A percentile compares a stretch with the other conserved stretches of the same genome.
These are phyloP conservation scores for Chelonia mydas DNA, from an alignment of 2,797 vertebrate species.

Conservation along the genomic window DNA sequence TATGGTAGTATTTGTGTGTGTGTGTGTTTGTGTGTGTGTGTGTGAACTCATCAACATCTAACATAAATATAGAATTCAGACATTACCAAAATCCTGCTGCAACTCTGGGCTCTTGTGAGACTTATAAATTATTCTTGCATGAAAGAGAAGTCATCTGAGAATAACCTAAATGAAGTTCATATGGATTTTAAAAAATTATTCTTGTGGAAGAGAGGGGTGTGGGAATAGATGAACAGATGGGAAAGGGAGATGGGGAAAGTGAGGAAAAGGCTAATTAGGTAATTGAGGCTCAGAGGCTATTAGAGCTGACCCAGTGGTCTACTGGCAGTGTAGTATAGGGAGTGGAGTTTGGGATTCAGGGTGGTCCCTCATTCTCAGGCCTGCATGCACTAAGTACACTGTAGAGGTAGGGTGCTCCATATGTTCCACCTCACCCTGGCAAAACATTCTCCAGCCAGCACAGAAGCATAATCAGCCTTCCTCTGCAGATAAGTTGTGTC, in stretches of 20 bases:
- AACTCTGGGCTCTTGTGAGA: slow-evolving; percentile 61
- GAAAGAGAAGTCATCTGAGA: slow-evolving; percentile 69
- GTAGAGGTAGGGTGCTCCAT: neutral
- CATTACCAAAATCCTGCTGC: slow-evolving; percentile 53
- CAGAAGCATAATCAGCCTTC: neutral
- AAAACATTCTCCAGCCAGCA: neutral
- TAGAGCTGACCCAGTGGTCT: slow-evolving; percentile 71
- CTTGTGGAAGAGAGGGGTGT: slow-evolving; percentile 71
- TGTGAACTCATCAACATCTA: slow-evolving; percentile 42
- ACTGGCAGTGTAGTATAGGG: slow-evolving; percentile 56
- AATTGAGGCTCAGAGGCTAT: slow-evolving; percentile 78
- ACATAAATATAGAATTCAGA: slow-evolving; percentile 55
- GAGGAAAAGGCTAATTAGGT: slow-evolving; percentile 75
- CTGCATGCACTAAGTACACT: neutral
- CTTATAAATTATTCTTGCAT: slow-evolving; percentile 73
- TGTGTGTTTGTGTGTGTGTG: neutral
- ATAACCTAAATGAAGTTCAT: slow-evolving; percentile 77
- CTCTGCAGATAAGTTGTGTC: neutral
- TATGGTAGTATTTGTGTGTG: slow-evolving; percentile 11
- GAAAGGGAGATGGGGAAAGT: slow-evolving; percentile 62
- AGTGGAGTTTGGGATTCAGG: slow-evolving; percentile 53
- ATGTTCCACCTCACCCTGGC: neutral
- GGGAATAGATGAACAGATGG: slow-evolving; percentile 79
- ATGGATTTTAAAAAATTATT: slow-evolving; percentile 75
- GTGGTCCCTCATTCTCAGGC: slow-evolving; percentile 41